Evolutionary conservation across 2,797 vertebrate genomes (phyloP), one percentile per base, ranked within the genome.

Genomic region (Molothrus ater): DNA sequence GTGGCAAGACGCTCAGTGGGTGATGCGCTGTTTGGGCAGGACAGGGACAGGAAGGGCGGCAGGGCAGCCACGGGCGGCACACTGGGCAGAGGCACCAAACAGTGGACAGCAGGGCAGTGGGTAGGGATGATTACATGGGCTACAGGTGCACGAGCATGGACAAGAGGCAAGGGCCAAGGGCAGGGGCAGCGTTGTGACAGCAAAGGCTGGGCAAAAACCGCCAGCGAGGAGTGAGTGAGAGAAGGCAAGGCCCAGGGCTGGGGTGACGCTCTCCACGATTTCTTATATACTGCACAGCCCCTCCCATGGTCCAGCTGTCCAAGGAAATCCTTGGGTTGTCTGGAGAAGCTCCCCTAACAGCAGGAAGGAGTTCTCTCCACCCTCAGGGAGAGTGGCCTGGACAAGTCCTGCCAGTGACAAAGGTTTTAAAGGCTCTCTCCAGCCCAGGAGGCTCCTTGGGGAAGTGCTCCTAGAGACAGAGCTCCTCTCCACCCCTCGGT

Each of bases 201-300:
- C 56, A 36, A 51, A 43, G 47, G 14, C 21, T 36, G 25, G 20
- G 17, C 17, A 57, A 57, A 8, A 26, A 42, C 34, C 26, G 20
- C 13, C 2, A 4, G 31, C 0, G 0, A 84, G 21, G 21, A 57
- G 36, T 0, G 1, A 56, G 36, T 1, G 1, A 31, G 26, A 26
- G 13, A 59, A 20, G 26, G 13, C 8, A 66, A 50, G 12, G 19
- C 24, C 13, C 7, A 5, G 36, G 17, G 11, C 26, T 0, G 0
- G 2, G 5, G 7, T 17, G 17, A 32, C 0, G 0, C 31, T 14
- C 7, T 34, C 32, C 18, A 6, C 2, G 1, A 57, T 26, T 59
- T 18, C 14, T 36, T 15, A 10, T 8, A 8, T 15, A 22, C 28
- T 2, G 4, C 61, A 43, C 32, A 42, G 32, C 22, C 5, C 21